Conservation (phyloP, 1,140 invertebrate species). For the Prorops nasuta region DNA sequence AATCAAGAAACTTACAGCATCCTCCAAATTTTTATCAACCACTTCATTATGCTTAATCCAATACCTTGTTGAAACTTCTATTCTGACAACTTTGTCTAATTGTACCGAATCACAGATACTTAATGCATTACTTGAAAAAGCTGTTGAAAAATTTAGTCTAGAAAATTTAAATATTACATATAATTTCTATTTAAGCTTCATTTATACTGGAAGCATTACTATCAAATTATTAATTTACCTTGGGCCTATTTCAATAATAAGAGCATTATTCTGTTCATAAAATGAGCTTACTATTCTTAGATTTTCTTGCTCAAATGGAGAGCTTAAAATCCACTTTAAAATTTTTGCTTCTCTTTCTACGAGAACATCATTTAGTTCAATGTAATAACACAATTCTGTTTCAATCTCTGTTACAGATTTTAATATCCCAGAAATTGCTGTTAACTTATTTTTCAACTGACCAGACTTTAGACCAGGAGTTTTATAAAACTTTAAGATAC, state of each 20-base stretch:
- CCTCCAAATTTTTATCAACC: conserved; percentile 45
- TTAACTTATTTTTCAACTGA: conserved; percentile 34
- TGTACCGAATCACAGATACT: conserved; percentile 87
- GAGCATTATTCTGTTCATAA: conserved; percentile 36
- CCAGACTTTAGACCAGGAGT: conserved; percentile 32
- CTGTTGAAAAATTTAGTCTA: conserved; percentile 90
- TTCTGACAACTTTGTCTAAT: conserved; percentile 67
- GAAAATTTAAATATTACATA: conserved; percentile 21
- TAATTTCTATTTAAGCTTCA: conserved; percentile 4
- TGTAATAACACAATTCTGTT: conserved; percentile 79
- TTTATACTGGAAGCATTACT: conserved; percentile 9
- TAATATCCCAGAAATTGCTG: conserved; percentile 25
- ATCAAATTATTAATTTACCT: conserved; percentile 54
- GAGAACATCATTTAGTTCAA: conserved; percentile 58
- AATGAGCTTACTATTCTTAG: conserved; percentile 54
- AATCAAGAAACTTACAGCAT: conserved; percentile 39
- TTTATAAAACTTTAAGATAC: conserved; percentile 44
- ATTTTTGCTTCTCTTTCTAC: conserved; percentile 59
- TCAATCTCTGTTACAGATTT: conserved; percentile 53
- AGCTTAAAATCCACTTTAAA: conserved; percentile 72
- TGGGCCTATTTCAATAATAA: conserved; percentile 77
- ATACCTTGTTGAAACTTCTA: conserved; percentile 83
- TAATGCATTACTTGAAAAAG: conserved; percentile 92
- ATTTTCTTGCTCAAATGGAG: conserved; percentile 60
- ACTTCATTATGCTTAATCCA: conserved; percentile 59